These are phyloP conservation scores for Scomber scombrus DNA, from an alignment of 2,113 vertebrate species.

Conservation along the genomic window DNA sequence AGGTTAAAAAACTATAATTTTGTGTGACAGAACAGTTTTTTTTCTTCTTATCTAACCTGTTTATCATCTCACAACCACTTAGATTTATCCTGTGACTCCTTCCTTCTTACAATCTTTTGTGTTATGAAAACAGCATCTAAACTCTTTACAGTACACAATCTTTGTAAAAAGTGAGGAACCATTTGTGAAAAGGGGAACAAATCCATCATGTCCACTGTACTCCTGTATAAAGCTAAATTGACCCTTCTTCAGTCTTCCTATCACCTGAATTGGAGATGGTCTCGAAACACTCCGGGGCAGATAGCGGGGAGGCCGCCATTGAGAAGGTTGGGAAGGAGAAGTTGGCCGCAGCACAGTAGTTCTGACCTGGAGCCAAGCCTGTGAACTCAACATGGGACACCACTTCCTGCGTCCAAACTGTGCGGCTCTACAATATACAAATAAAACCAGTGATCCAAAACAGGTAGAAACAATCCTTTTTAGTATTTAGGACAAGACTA, in stretches of 20 bases:
- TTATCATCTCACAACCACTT: too few relatives aligned
- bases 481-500: too few relatives aligned
- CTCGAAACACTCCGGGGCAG: conserved; percentile 69
- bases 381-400: conserved; percentile 59
- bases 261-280: conserved; percentile 53
- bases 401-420: conserved; percentile 42
- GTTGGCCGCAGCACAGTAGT: conserved; percentile 80
- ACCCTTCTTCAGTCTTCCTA: background rate
- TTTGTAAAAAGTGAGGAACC: too few relatives aligned
- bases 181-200: background rate
- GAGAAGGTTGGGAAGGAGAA: conserved; percentile 76
- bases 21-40: too few relatives aligned
- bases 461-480: background rate
- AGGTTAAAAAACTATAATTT: too few relatives aligned
- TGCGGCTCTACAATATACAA: conserved; percentile 55
- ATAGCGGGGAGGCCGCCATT: conserved; percentile 66
- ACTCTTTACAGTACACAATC: too few relatives aligned
- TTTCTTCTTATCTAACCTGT: too few relatives aligned
- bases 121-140: too few relatives aligned
- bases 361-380: conserved; percentile 65
- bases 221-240: background rate
- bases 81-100: too few relatives aligned
- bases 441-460: background rate
- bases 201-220: too few relatives aligned
- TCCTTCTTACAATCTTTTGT: too few relatives aligned